These are phyloP conservation scores for Lophotriccus pileatus DNA, from an alignment of 2,797 vertebrate genomes.

Conservation along the genomic window DNA sequence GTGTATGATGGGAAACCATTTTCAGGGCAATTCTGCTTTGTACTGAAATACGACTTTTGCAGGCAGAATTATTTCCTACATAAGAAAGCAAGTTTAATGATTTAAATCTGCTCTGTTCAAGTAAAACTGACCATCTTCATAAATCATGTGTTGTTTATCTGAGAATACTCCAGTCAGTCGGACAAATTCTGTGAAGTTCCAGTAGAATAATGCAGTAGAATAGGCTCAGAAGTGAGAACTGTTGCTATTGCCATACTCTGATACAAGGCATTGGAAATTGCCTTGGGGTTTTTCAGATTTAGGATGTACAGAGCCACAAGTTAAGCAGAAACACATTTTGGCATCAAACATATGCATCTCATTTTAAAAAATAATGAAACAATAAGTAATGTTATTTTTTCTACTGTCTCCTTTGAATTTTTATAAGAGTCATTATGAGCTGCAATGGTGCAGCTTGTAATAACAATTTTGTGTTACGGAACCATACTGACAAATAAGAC, in stretches of 20 bases:
- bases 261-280: not conserved
- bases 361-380: slow-evolving; percentile 13
- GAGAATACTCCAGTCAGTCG: not conserved
- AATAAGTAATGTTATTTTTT: slow-evolving; percentile 3
- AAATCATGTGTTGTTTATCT: not conserved
- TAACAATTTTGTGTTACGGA: not conserved
- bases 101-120: not conserved
- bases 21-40: not conserved
- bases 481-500: not conserved
- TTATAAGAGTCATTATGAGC: not conserved
- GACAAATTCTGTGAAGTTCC: not conserved
- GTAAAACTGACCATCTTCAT: not conserved
- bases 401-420: slow-evolving; percentile 10
- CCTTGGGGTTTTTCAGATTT: not conserved
- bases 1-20: not conserved
- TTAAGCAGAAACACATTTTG: slow-evolving; percentile 13
- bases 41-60: not conserved
- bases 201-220: not conserved
- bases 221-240: not conserved
- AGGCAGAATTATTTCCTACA: not conserved
- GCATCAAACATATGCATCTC: not conserved
- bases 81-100: not conserved
- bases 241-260: not conserved
- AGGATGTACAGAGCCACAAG: not conserved
- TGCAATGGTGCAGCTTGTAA: not conserved